These are phyloP conservation scores for Ennomos erosarius DNA, from an alignment of 2,888 invertebrate species.

Conservation along the genomic window DNA sequence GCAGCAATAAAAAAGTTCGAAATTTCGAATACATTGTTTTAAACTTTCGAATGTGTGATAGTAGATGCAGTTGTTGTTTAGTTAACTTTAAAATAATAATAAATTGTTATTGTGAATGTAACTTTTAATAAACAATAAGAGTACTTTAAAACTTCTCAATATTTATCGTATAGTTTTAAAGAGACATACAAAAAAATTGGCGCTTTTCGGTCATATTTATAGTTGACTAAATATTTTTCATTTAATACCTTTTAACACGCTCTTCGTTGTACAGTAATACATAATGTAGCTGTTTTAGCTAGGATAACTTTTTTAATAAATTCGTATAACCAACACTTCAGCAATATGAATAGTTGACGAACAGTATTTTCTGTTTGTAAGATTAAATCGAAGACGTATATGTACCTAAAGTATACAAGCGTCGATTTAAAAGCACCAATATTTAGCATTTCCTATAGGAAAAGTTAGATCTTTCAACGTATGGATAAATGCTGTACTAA, in stretches of 20 bases:
- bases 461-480: slow-evolving; percentile 53
- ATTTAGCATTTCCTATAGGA: slow-evolving; percentile 71
- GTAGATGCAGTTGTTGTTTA: slow-evolving; percentile 86
- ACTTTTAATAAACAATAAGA: slow-evolving; percentile 79
- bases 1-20: slow-evolving; percentile 84
- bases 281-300: slow-evolving; percentile 82
- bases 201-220: slow-evolving; percentile 72
- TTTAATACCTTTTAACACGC: slow-evolving; percentile 69
- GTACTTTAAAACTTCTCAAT: slow-evolving; percentile 70
- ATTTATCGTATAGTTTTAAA: slow-evolving; percentile 62
- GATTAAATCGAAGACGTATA: slow-evolving; percentile 44
- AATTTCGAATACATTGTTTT: slow-evolving; percentile 83
- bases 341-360: slow-evolving; percentile 69
- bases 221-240: slow-evolving; percentile 57
- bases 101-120: slow-evolving; percentile 84
- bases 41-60: slow-evolving; percentile 86
- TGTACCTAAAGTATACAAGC: slow-evolving; percentile 55
- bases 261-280: slow-evolving; percentile 81
- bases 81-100: slow-evolving; percentile 82
- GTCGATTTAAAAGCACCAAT: slow-evolving; percentile 74
- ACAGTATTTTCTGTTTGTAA: slow-evolving; percentile 67
- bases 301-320: slow-evolving; percentile 83
- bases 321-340: slow-evolving; percentile 72
- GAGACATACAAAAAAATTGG: slow-evolving; percentile 58
- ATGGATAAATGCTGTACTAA: slow-evolving; percentile 29